Conservation (phyloP, 2,888 invertebrate genomes). For the Eretmocerus hayati region DNA sequence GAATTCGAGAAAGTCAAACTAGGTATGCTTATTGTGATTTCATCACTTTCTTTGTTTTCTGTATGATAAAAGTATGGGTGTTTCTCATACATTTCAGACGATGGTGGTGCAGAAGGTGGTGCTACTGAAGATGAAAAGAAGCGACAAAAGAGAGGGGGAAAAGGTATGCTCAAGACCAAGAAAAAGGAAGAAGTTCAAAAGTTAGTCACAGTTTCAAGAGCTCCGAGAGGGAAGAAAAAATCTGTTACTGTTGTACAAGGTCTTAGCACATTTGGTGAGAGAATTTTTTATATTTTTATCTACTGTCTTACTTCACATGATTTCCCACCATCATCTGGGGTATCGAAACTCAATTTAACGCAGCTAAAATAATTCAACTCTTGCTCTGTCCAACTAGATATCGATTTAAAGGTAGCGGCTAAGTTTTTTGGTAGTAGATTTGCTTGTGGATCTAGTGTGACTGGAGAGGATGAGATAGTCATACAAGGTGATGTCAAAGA, state of each 20-base stretch:
- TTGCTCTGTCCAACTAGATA: constrained; percentile 56
- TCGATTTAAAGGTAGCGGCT: constrained; percentile 95
- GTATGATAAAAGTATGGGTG: neutral
- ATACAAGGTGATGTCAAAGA: constrained; percentile 99
- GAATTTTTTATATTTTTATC: too few species aligned
- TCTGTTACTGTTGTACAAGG: constrained; percentile 97
- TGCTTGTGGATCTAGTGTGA: constrained; percentile 98
- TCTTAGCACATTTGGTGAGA: constrained; percentile 91
- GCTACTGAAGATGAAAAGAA: constrained; percentile 89
- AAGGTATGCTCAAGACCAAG: constrained; percentile 90
- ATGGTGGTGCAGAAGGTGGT: constrained; percentile 15
- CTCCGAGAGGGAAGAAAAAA: constrained; percentile 97
- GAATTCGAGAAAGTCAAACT: constrained; percentile 85
- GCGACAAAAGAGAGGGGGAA: constrained; percentile 93
- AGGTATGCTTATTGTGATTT: constrained; percentile 45
- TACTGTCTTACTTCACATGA: too few species aligned
- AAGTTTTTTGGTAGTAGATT: constrained; percentile 97
- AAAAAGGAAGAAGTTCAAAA: constrained; percentile 88
- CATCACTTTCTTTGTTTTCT: neutral
- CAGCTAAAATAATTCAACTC: neutral
- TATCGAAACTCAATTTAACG: too few species aligned
- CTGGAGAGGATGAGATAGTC: constrained; percentile 98
- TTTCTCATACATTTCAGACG: constrained; percentile 8
- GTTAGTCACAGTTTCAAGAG: constrained; percentile 76
- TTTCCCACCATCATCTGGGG: too few species aligned